Base-by-base conservation (phyloP, 2,797 vertebrate species). In the Arrhamphus sclerolepis region DNA sequence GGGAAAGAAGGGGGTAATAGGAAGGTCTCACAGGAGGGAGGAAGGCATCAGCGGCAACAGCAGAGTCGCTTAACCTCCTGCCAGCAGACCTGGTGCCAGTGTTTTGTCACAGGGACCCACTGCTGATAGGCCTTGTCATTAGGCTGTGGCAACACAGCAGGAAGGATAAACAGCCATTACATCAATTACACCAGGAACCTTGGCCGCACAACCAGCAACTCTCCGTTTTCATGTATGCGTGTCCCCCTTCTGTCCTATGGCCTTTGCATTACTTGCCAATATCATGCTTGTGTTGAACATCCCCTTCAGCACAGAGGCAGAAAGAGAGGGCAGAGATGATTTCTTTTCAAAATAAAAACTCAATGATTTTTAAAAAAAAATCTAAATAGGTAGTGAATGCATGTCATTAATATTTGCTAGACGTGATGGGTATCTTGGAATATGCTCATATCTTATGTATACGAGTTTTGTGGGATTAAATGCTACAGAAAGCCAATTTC, bases 91-190 rank as follows among this genome's bases (percentile, higher is more conserved):
- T 85, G 83, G 86, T 91, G 92, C 91, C 92, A 92, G 90, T 84
- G 89, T 92, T 93, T 92, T 93, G 92, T 93, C 92, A 92, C 89
- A 51, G 83, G 82, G 91, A 92, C 91, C 90, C 89, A 91, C 91
- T 90, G 92, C 92, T 90, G 91, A 86, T 92, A 84, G 87, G 89
- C 89, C 91, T 90, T 84, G 90, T 93, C 92, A 93, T 93, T 92
- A 92, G 88, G 86, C 87, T 88, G 88, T 87, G 91, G 90, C 91
- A 85, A 88, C 89, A 62, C 91, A 90, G 91, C 88, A 71, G 92
- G 93, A 92, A 91, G 87, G 86, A 92, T 93, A 93, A 94, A 93
- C 92, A 93, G 89, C 91, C 89, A 93, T 93, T 93, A 93, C 91
- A 93, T 93, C 92, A 93, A 93, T 93, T 93, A 92, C 85, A 87